Evolutionary conservation across 2,888 invertebrate genomes (phyloP).

Genomic region (Corbicula japonica): DNA sequence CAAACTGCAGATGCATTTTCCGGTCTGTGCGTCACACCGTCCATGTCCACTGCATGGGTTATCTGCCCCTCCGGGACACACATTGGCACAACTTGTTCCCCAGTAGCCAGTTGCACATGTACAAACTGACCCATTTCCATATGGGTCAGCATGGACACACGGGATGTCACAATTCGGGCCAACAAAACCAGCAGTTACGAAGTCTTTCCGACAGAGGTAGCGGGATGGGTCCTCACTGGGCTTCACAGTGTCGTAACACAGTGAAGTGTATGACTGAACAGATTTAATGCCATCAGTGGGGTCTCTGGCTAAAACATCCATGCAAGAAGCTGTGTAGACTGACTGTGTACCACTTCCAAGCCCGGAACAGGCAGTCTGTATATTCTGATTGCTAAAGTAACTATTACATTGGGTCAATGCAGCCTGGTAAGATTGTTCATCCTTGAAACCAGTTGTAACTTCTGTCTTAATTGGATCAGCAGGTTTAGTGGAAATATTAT

Average conservation of each 20-base stretch:
- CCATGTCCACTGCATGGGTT: constrained; percentile 71
- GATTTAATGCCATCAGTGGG: constrained; percentile 13
- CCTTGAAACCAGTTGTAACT: constrained; percentile 7
- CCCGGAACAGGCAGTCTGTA: constrained; percentile 22
- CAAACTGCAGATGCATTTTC: constrained; percentile 67
- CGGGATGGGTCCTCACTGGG: constrained; percentile 5
- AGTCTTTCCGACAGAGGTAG: constrained; percentile 17
- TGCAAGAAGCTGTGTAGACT: constrained; percentile 30
- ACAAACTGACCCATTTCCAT: constrained; percentile 49
- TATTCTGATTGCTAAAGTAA: constrained; percentile 21
- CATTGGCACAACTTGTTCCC: constrained; percentile 64
- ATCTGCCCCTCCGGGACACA: constrained; percentile 71
- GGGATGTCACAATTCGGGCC: constrained; percentile 51
- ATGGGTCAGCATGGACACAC: constrained; percentile 49
- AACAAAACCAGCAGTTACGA: constrained; percentile 44
- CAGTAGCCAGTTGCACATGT: constrained; percentile 71
- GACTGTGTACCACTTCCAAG: constrained; percentile 5
- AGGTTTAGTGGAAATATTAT: constrained; percentile 39
- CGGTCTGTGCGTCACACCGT: constrained; percentile 61
- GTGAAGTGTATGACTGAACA: constrained; percentile 20
- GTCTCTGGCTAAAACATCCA: constrained; percentile 32
- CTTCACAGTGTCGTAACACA: constrained; percentile 31
- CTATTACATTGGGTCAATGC: constrained; percentile 22
- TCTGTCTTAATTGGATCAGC: constrained; percentile 28
- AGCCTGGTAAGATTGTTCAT: constrained; percentile 12